Evolutionary conservation across 2,888 invertebrate species (phyloP).

Genomic region (Caenorhabditis sulstoni): DNA sequence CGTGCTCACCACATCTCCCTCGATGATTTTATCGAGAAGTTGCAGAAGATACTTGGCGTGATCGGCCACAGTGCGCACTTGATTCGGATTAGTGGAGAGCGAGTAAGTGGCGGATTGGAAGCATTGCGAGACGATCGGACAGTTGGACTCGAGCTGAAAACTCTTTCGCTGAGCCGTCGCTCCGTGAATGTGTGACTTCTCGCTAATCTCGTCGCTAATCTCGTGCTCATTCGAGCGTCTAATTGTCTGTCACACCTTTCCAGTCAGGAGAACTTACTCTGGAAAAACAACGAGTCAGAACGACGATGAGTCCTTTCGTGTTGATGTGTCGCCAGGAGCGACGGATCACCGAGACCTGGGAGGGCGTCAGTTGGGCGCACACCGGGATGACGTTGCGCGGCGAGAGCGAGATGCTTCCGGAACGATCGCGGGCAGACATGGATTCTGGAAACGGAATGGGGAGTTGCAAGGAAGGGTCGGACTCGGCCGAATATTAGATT

Average conservation of each 20-base stretch:
- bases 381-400: constrained; percentile 65
- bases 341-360: constrained; percentile 68
- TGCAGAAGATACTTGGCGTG: constrained; percentile 73
- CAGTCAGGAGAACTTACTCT: constrained; percentile 72
- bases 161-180: too few relatives aligned
- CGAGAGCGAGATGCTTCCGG: constrained; percentile 58
- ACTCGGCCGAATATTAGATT: too few relatives aligned
- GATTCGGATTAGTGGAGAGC: constrained; percentile 55
- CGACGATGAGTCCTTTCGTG: constrained; percentile 75
- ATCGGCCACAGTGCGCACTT: constrained; percentile 68
- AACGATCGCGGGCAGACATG: constrained; percentile 62
- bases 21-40: constrained; percentile 73
- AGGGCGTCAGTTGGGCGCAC: constrained; percentile 67
- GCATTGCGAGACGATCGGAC: constrained; percentile 64
- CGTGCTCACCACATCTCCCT: constrained; percentile 68
- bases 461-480: not conserved
- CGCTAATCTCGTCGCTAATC: constrained; percentile 5
- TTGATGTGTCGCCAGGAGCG: constrained; percentile 79
- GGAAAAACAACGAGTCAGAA: constrained; percentile 74
- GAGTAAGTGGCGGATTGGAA: constrained; percentile 65
- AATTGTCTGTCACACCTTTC: not conserved
- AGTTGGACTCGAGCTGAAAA: constrained; percentile 65
- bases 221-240: constrained; percentile 3
- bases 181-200: not conserved
- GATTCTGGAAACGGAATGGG: constrained; percentile 29